These are phyloP conservation scores for Ophraella communa DNA, from an alignment of 2,888 invertebrate genomes.

Conservation along the genomic window DNA sequence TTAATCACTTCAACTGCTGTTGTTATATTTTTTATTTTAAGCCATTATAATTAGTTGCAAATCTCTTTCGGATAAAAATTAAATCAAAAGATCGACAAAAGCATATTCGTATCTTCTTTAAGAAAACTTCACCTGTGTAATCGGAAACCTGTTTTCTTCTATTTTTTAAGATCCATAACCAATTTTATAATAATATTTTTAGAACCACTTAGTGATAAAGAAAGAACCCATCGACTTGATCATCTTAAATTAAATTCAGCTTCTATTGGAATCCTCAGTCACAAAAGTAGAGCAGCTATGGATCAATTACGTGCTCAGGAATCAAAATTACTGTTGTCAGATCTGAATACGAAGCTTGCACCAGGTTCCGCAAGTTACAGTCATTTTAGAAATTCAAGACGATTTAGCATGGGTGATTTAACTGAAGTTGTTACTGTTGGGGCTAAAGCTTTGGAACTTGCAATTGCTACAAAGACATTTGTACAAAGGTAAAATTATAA, in stretches of 20 bases:
- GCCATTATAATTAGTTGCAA: no score
- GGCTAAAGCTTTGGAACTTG: conserved; percentile 62
- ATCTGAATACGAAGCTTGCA: conserved; percentile 55
- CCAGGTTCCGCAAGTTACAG: conserved; percentile 59
- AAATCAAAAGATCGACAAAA: no score
- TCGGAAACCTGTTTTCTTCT: no score
- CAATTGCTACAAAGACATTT: conserved; percentile 62
- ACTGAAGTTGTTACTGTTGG: conserved; percentile 59
- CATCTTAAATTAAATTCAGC: conserved; percentile 41
- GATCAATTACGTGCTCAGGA: conserved; percentile 56
- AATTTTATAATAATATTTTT: no score
- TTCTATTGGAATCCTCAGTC: conserved; percentile 43
- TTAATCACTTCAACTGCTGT: no score
- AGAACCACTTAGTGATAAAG: conserved; percentile 33
- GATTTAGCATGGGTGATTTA: conserved; percentile 55
- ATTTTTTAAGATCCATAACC: no score
- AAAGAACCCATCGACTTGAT: conserved; percentile 35
- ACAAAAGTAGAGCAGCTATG: conserved; percentile 54
- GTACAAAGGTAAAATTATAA: conserved; percentile 56
- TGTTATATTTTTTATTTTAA: no score
- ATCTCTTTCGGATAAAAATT: no score
- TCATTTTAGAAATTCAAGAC: conserved; percentile 56
- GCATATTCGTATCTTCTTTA: no score
- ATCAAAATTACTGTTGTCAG: conserved; percentile 50
- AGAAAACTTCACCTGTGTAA: no score